Evolutionary conservation across 2,888 invertebrate species (phyloP), one percentile per base, ranked within the genome.

Genomic region (Heliconius charithonia): DNA sequence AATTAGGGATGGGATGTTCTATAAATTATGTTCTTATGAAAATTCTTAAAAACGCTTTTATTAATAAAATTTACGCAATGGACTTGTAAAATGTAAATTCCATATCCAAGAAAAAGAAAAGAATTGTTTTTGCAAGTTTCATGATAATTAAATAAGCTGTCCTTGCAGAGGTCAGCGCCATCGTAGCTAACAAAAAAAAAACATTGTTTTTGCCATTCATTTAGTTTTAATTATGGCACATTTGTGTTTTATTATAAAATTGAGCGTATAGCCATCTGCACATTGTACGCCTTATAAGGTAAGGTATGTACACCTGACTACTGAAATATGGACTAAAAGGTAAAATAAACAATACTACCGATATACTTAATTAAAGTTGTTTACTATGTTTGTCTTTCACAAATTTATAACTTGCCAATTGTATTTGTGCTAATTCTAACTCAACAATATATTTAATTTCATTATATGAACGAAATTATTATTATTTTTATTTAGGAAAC

Each of bases 281-380:
- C 66, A 62, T 74, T 77, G 72, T 72, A 67, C 29, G 67, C 74
- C 74, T 25, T 78, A 78, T 69, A 78, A 62, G 78, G 75, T 70
- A 71, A 51, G 71, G 65, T 72, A 77, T 79, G 76, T 29, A 41
- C 79, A 79, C 77, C 79, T 79, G 79, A 73, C 73, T 73, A 74
- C 66, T 63, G 74, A 74, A 74, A n/a, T 74, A 74, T 59, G 12
- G 25, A 41, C 19, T 41, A 74, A 45, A 22, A 74, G 41, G 62
- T 45, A 27, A 63, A 74, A 27, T 63, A 74, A 41, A 74, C 25
- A 45, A 65, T n/a, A 72, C 27, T 32, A 56, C 12, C 71, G 29
- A 67, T 69, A 19, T 9, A 25, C 25, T 69, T 69, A 13, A 69
- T 69, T 69, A 41, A 69, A 41, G 3, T 2, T 67, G 37, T 41